Base-by-base conservation (phyloP, 2,888 invertebrate species). In the Lysandra bellargus region DNA sequence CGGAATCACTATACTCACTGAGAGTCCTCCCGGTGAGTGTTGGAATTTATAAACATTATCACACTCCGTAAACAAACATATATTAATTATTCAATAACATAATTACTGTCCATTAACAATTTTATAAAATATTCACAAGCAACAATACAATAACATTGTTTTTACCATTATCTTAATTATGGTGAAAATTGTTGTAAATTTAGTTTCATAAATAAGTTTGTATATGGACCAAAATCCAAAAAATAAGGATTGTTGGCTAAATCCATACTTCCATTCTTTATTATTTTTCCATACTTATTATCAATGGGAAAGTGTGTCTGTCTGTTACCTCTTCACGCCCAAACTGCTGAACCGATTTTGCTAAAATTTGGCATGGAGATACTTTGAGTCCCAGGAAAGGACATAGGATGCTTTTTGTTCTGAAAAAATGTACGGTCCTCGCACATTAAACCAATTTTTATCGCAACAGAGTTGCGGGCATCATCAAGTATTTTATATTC, bases 1-100 rank as follows among this genome's bases (percentile, higher is more conserved):
- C 82, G 97, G 97, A 85, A 97, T 98, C 85, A 96, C 97, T 49
- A 96, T 96, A 84, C 95, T 96, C 82, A 96, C 96, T 77, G 96
- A 96, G 84, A 96, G 96, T 88, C 96, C 96, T 82, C 95, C 95
- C 87, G 95, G 95, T 95, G 84, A 89, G 83, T 78, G 23, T n/a
- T 53, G 14, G 12, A 23, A 4, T 37, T 57, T 33, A 60, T 49
- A 44, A 17, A 49, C 37, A 33, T 73, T 73, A 44, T 49, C n/a
- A 23, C 1, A 64, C 64, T 23, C 2, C 0, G n/a, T 60, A 78
- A 78, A 44, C 9, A 40, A 9, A 60, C 23, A n/a, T 17, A 23
- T 17, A 23, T 23, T 23, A 23, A 23, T 64, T 57, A 57, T 57
- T 57, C 57, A 78, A 78, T 78, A 23, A 44, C 1, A 40, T 60